Base-by-base conservation (phyloP, 2,113 vertebrate species). In the Tachysurus vachellii region DNA sequence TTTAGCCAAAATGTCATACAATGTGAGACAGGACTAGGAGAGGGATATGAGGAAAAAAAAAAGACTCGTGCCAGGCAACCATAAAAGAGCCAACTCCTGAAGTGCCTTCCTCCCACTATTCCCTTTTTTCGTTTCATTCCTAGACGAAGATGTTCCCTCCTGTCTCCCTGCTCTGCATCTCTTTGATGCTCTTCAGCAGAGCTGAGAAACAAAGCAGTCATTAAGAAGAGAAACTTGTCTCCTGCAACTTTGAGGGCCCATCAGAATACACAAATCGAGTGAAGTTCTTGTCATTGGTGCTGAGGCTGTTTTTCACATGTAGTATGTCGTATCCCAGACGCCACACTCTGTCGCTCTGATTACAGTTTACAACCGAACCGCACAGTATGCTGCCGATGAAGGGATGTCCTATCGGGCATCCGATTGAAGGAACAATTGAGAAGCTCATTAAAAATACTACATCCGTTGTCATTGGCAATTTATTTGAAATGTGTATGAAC, bases 181-280 rank as follows among this genome's bases (percentile, higher is more conserved):
- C 80, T 88, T 86, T 89, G 88, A 90, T 86, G 88, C 84, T 88
- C 64, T 75, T 66, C 64, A 86, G 80, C 84, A 86, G 80, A n/a
- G 68, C 88, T 86, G 23, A 31, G 76, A 89, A 88, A 90, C 90
- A 90, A 86, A 89, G 88, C 75, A 88, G 80, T 89, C 88, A 88
- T 90, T 90, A 90, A 85, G 80, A 44, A 87, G 81, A 85, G 84
- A 83, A 90, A 89, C 81, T 84, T 89, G 86, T 87, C 80, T 90
- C 80, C 77, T 23, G 16, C 85, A 90, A 85, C 79, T 90, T 85
- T 87, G 84, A 88, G 86, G 84, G 89, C 84, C 86, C 86, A 89
- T 90, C 88, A 89, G 84, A 83, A 87, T 87, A 76, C 80, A 77
- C 80, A 83, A 86, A 83, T 87, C 53, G 71, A 77, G 28, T 50